Base-by-base conservation (phyloP, 1,140 invertebrate species). In the Hyposmocoma kahamanoa region DNA sequence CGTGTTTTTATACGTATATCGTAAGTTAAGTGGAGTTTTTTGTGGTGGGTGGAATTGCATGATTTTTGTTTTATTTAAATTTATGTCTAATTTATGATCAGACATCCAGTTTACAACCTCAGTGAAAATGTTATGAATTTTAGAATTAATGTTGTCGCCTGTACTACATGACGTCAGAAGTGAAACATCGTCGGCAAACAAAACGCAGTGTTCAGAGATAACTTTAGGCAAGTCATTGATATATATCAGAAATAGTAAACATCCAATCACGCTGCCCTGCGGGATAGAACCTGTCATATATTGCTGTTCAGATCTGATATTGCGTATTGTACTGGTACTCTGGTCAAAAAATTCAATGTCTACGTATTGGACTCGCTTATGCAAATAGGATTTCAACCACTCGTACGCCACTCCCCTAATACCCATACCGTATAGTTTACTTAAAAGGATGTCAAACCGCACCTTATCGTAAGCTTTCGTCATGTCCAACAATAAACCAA, bases 401-500 rank as follows among this genome's bases (percentile, higher is more conserved):
- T 30, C 13, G 28, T 30, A 30, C 10, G 10, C 13, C 2, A n/a
- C 13, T 2, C 28, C 28, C 10, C 28, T 10, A 6, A 30, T 6
- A 30, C 28, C 28, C 13, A 30, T 30, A 2, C 10, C 28, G 13
- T 30, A 30, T 30, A 30, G 28, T 13, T 30, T 30, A 3, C 13
- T 13, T 30, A 30, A 13, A n/a, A 30, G 13, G 13, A 30, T 30
- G 10, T 30, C 13, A 13, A n/a, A 13, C 13, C 13, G 28, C 13
- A 30, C 28, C 13, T 30, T 30, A 13, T 30, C 28, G 8, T 30
- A 30, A 8, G 28, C 28, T 13, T 30, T 30, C 2, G 28, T 30
- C 28, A 30, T 46, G 21, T 46, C 43, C 8, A 46, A 20, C 18
- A 46, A 17, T 13, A 46, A 15, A 6, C 43, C 43, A 10, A 46